phyloP scores from a whole-genome alignment of 2,888 invertebrate species.

The Caenorhabditis sulstoni region DNA sequence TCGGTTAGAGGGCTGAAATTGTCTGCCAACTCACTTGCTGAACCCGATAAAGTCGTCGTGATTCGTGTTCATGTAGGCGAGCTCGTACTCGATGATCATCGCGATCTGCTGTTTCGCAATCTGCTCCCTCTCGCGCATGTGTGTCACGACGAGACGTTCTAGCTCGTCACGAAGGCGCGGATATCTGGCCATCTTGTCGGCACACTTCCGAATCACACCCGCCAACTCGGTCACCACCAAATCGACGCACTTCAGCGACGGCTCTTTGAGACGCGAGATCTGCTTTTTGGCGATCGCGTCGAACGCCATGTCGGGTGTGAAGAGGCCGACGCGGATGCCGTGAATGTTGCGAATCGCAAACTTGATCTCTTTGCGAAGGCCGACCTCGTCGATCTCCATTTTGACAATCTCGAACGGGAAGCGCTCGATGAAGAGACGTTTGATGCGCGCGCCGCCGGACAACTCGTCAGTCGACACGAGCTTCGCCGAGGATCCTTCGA shows the following conservation, averaged over 20 bases:
- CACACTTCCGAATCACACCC: conserved; percentile 94
- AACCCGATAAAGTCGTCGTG: conserved; percentile 99
- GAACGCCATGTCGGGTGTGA: conserved; percentile 99
- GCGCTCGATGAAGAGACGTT: conserved; percentile 95
- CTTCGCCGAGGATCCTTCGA: conserved; percentile 88
- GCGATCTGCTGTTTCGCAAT: conserved; percentile 93
- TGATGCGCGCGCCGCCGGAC: conserved; percentile 98
- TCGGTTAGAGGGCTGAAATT: too few species aligned
- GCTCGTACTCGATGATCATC: conserved; percentile 93
- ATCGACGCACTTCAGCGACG: conserved; percentile 98
- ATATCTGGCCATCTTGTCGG: conserved; percentile 97
- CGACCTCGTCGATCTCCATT: conserved; percentile 99
- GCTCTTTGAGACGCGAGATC: conserved; percentile 87
- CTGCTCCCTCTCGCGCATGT: conserved; percentile 94
- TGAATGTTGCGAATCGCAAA: conserved; percentile 99
- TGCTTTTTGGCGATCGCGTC: conserved; percentile 99
- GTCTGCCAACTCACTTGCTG: conserved; percentile 88
- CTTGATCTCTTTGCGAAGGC: conserved; percentile 95
- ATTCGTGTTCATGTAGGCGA: conserved; percentile 98
- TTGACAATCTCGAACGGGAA: conserved; percentile 99
- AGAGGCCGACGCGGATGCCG: conserved; percentile 93
- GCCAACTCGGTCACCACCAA: conserved; percentile 93
- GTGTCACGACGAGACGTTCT: conserved; percentile 94
- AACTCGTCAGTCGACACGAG: conserved; percentile 96
- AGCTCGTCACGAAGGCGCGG: conserved; percentile 97